phyloP scores from a whole-genome alignment of 30 jellyfish, hydroid and myxozoan genomes.

The Turritopsis rubra region DNA sequence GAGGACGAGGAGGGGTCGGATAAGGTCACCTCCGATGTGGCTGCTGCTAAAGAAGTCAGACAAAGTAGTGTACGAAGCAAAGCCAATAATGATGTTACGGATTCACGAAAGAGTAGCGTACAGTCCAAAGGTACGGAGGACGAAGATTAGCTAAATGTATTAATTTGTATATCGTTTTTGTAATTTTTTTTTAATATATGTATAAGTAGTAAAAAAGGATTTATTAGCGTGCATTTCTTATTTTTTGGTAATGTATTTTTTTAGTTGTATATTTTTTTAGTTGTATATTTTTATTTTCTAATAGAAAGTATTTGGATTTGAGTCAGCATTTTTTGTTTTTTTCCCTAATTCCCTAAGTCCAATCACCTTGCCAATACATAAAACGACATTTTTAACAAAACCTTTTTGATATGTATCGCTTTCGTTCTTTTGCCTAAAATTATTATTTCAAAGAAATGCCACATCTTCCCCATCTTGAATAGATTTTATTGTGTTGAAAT shows the following conservation, averaged over 20 bases:
- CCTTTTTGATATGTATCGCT: no score
- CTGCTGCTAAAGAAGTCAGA: background rate
- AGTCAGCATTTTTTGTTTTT: background rate
- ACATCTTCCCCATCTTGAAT: no score
- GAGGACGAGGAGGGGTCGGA: background rate
- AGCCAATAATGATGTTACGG: background rate
- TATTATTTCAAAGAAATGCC: no score
- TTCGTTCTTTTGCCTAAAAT: no score
- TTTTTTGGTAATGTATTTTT: background rate
- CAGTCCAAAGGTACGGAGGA: background rate
- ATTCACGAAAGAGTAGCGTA: background rate
- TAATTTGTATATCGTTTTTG: background rate
- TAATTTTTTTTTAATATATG: no score
- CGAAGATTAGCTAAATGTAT: background rate
- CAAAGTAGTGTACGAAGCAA: background rate
- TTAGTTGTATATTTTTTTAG: no score
- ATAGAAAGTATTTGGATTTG: background rate
- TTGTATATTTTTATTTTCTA: background rate
- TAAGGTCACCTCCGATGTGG: background rate
- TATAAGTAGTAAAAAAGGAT: background rate
- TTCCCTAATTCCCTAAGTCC: background rate
- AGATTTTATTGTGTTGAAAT: no score
- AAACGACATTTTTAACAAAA: no score
- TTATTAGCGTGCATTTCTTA: background rate
- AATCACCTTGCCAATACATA: no score